Base-by-base conservation (phyloP, 2,797 vertebrate genomes). In the Hippopotamyrus pictus region DNA sequence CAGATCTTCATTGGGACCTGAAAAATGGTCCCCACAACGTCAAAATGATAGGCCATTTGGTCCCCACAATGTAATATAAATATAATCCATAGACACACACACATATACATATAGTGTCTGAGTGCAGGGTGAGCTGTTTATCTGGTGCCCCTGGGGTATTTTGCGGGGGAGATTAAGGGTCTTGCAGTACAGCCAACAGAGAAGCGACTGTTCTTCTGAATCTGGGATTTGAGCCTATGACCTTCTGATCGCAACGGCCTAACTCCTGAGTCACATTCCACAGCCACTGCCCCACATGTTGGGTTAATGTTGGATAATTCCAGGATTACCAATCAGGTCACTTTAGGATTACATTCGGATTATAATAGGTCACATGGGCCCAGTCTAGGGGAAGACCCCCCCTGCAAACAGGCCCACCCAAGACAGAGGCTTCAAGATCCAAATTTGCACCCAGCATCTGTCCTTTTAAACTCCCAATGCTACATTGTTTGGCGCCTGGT, bases 301-400 rank as follows among this genome's bases (percentile, higher is more conserved):
- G n/a, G 19, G 79, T 50, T 50, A 48, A 46, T 48, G 46, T 50
- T 50, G 79, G 79, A 46, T 50, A 46, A 50, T 84, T 84, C 41
- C 41, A 84, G 79, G 19, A 84, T 84, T 84, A 84, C 92, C 91
- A 90, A 33, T 33, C 84, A 90, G 90, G 92, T 88, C 88, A 89
- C 41, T 84, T 25, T 84, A 46, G 46, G 79, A 84, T 84, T 84
- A 84, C 8, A 84, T 46, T 50, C 0, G 17, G 73, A 79, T 41
- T 19, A 79, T 44, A 37, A 79, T 19, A 83, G 44, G 44, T 84
- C 44, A 84, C 79, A 84, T 46, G 79, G 46, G 44, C 79, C 37
- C 79, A 50, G 46, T 46, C 19, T 50, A 25, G 37, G 14, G 19
- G 17, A 76, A 76, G 69, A 37, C 65, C 11, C 8, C 59, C 25